Conservation (phyloP, 2,888 invertebrate genomes). For the Rhagium mordax region DNA sequence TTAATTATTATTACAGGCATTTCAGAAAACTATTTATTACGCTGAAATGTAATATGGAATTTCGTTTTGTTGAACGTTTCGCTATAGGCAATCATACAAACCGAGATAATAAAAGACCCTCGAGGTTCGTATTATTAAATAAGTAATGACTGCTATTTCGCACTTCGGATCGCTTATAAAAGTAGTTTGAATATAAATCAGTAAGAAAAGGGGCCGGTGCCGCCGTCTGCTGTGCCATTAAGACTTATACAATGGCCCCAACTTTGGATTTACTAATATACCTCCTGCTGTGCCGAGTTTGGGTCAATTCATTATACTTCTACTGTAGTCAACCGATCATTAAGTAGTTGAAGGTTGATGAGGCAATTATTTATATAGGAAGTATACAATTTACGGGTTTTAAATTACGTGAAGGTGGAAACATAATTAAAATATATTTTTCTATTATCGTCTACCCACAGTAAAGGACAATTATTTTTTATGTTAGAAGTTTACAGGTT, state of each 20-base stretch:
- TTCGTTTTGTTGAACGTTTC: slow-evolving; percentile 15
- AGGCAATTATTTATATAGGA: slow-evolving; percentile 21
- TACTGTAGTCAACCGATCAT: slow-evolving; percentile 19
- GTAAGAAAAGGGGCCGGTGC: slow-evolving; percentile 19
- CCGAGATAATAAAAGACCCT: slow-evolving; percentile 26
- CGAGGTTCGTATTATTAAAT: slow-evolving; percentile 20
- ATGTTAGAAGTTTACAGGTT: neutral
- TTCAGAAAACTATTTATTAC: slow-evolving; percentile 42
- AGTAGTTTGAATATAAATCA: slow-evolving; percentile 27
- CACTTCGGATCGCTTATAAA: slow-evolving; percentile 24
- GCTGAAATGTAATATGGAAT: slow-evolving; percentile 14
- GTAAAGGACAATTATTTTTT: neutral
- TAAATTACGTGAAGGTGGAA: slow-evolving; percentile 2
- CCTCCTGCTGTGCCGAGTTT: slow-evolving; percentile 23
- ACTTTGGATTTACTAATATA: slow-evolving; percentile 19
- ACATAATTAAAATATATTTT: neutral
- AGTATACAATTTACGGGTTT: neutral
- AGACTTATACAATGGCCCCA: slow-evolving; percentile 11
- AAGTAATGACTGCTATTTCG: slow-evolving; percentile 30
- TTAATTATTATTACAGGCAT: slow-evolving; percentile 41
- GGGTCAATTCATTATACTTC: slow-evolving; percentile 26
- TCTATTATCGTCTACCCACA: neutral
- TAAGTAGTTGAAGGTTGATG: slow-evolving; percentile 24
- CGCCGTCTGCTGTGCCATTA: slow-evolving; percentile 15
- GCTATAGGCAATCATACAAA: slow-evolving; percentile 2